Percentiles rank a stretch among this genome's conserved stretches.
Conservation (phyloP, 2,113 vertebrate genomes). For the Pheucticus melanocephalus region DNA sequence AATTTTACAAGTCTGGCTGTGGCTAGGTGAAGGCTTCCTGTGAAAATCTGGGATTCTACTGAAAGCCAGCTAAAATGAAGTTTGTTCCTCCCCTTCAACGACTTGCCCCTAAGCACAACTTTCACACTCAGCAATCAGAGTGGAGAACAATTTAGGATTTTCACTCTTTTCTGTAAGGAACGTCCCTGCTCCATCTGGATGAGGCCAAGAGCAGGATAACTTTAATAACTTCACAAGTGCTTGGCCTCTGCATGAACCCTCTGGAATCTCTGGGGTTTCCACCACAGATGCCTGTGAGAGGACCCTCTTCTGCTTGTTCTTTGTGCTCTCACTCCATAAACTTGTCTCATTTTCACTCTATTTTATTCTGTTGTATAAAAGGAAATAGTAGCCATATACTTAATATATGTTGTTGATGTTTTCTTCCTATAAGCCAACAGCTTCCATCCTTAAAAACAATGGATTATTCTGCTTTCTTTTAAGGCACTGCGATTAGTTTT, state of each 20-base stretch:
- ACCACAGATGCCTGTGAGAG: background rate
- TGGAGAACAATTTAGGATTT: background rate
- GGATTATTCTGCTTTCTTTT: background rate
- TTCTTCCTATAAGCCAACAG: background rate
- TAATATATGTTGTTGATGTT: background rate
- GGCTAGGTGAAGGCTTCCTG: background rate
- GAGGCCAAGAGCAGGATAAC: background rate
- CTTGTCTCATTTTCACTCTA: background rate
- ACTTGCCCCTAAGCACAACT: background rate
- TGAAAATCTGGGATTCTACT: background rate
- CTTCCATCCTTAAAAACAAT: background rate
- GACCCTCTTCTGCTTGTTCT: background rate
- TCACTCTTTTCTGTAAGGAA: background rate
- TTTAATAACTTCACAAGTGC: background rate
- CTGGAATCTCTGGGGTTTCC: background rate
- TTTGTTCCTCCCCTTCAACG: background rate
- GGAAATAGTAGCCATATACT: background rate
- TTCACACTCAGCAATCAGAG: background rate
- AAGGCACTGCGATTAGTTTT: background rate
- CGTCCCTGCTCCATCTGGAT: background rate
- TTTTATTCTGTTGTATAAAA: background rate
- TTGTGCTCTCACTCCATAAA: background rate
- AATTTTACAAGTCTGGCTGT: background rate
- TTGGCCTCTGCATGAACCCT: background rate
- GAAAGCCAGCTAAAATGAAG: background rate